phyloP scores from a whole-genome alignment of 2,113 vertebrate species.

The Eretmochelys imbricata region DNA sequence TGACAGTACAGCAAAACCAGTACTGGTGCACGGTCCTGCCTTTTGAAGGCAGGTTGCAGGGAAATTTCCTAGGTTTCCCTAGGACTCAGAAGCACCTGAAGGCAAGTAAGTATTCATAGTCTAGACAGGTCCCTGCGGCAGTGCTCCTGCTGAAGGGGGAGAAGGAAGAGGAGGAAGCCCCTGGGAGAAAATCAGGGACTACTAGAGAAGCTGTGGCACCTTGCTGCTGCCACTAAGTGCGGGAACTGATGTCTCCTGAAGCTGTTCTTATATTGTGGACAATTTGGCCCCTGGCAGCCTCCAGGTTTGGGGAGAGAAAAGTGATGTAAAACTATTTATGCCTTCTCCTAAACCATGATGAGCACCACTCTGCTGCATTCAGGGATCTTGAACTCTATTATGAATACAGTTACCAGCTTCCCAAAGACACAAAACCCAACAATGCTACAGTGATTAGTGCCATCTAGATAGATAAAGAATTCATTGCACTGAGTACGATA shows the following conservation, averaged over 20 bases:
- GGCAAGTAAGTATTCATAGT: neutral
- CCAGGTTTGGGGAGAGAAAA: slow-evolving; percentile 31
- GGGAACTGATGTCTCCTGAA: neutral
- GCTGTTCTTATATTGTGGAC: neutral
- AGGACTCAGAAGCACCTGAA: neutral
- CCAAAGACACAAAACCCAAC: neutral
- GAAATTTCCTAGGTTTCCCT: slow-evolving; percentile 16
- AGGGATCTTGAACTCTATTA: too few relatives aligned
- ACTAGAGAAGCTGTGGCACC: neutral
- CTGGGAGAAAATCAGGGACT: neutral
- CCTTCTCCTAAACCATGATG: neutral
- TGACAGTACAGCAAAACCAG: slow-evolving; percentile 27
- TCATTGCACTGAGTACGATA: slow-evolving; percentile 16
- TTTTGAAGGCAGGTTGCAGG: slow-evolving; percentile 8
- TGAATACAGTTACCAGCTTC: neutral
- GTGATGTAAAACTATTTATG: slow-evolving; percentile 24
- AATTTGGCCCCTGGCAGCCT: slow-evolving; percentile 22
- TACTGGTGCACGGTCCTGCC: slow-evolving; percentile 1
- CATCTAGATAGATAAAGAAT: neutral
- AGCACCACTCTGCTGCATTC: neutral
- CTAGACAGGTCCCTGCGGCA: neutral
- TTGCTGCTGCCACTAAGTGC: neutral
- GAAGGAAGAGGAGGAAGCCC: neutral
- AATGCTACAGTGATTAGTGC: neutral
- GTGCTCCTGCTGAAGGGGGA: neutral